These are phyloP conservation scores for Pycnonotus jocosus DNA, from an alignment of 2,113 vertebrate species.

Conservation along the genomic window DNA sequence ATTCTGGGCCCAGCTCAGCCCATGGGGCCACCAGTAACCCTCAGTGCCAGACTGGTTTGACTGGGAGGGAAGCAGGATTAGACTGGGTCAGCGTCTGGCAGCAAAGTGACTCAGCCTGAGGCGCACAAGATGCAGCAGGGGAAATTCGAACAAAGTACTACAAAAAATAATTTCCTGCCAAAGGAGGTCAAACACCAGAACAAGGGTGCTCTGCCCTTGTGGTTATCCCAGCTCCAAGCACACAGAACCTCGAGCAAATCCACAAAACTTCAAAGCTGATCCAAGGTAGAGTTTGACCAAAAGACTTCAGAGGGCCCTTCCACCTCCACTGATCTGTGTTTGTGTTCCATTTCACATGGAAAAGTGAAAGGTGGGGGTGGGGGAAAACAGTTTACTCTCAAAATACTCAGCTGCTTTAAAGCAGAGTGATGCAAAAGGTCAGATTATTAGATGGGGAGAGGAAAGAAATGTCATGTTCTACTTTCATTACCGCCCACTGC, in stretches of 20 bases:
- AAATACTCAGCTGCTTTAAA: background rate
- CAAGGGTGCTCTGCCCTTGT: background rate
- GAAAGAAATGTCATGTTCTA: slow-evolving; percentile 53
- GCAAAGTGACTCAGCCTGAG: background rate
- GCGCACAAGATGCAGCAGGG: fast-evolving
- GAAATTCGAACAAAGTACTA: background rate
- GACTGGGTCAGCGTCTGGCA: background rate
- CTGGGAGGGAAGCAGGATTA: background rate
- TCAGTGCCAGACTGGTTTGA: background rate
- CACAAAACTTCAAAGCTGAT: background rate
- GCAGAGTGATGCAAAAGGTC: slow-evolving; percentile 46
- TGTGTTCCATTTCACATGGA: background rate
- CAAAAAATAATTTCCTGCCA: fast-evolving
- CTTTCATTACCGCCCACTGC: slow-evolving; percentile 39
- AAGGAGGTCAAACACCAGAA: background rate
- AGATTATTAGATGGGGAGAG: slow-evolving; percentile 6
- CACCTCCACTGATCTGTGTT: background rate
- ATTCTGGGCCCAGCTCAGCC: background rate
- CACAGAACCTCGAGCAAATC: background rate
- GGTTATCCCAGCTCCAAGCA: background rate
- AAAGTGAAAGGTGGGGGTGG: background rate
- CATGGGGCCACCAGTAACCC: background rate
- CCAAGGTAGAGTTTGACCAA: background rate
- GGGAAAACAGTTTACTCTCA: background rate
- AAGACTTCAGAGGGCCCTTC: background rate